Conservation (phyloP, 2,797 vertebrate genomes). For the Labroides dimidiatus region DNA sequence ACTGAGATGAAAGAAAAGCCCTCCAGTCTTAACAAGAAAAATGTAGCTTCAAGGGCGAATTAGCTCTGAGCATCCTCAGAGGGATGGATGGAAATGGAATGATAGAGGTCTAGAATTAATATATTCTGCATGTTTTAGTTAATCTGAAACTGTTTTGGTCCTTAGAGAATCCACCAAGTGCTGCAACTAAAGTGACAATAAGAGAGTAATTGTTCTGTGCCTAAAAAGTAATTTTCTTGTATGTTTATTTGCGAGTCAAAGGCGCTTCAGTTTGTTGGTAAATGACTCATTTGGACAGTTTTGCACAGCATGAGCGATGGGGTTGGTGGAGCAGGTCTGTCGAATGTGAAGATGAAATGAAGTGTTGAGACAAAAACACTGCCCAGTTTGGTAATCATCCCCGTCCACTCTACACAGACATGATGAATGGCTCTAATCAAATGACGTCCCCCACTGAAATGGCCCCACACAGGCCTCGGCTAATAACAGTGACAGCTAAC, state of each 20-base stretch:
- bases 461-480: slow-evolving; percentile 65
- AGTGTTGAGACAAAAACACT: slow-evolving; percentile 73
- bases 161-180: slow-evolving; percentile 49
- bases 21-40: slow-evolving; percentile 78
- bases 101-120: slow-evolving; percentile 71
- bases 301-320: slow-evolving; percentile 45
- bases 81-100: slow-evolving; percentile 69
- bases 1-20: slow-evolving; percentile 79
- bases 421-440: slow-evolving; percentile 85
- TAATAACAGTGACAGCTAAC: slow-evolving; percentile 75
- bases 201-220: slow-evolving; percentile 53
- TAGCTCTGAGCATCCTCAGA: slow-evolving; percentile 76
- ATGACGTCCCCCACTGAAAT: slow-evolving; percentile 68
- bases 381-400: slow-evolving; percentile 65
- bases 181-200: slow-evolving; percentile 53
- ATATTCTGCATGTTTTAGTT: slow-evolving; percentile 73
- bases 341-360: slow-evolving; percentile 73
- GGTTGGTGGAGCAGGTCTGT: slow-evolving; percentile 52
- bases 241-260: slow-evolving; percentile 34
- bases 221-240: slow-evolving; percentile 47
- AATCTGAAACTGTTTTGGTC: slow-evolving; percentile 51
- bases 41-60: slow-evolving; percentile 79
- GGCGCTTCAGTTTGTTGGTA: slow-evolving; percentile 22
- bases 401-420: slow-evolving; percentile 60
- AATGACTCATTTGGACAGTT: slow-evolving; percentile 62